Evolutionary conservation across 2,113 vertebrate species (phyloP), one percentile per base, ranked within the genome.

Genomic region (Athene cunicularia): DNA sequence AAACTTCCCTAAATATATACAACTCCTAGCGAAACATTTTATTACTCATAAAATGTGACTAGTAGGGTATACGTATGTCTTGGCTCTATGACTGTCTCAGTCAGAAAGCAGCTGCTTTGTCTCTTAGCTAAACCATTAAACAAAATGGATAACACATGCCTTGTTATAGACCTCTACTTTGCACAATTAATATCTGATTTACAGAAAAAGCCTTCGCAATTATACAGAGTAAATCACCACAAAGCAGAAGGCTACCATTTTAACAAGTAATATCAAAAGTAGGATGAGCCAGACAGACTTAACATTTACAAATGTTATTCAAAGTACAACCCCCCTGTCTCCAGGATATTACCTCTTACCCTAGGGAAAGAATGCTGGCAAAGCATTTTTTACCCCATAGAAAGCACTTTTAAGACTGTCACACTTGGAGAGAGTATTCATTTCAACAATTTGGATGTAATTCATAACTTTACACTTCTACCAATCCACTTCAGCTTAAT

Each of bases 301-400:
- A 47, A 73, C 70, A 84, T 91, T 79, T 89, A 55, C 49, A 82
- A 94, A 70, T n/a, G 35, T 84, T 79, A 82, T 35, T 90, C 90
- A 33, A 80, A 96, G 96, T 49, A 95, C 93, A 93, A 60, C 86
- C 95, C 95, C 90, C 95, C 80, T 87, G 72, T 47, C 86, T 96
- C 92, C 91, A 97, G 96, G 79, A 97, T 97, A 97, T 97, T 98
- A 91, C 92, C 89, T 95, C 97, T 98, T 95, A 97, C 96, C 97
- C 97, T 68, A 33, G 93, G 95, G 95, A 97, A 96, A 85, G 93
- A 97, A 97, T 94, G 93, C 81, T 98, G 98, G 96, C 97, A 97
- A 90, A 93, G 90, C 63, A 47, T 58, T 94, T 90, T 66, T 76
- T 73, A 97, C 84, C 96, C 90, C 96, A 98, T 88, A 96, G 95